These are phyloP conservation scores for Vidua macroura DNA, from an alignment of 2,113 vertebrate species.

Conservation along the genomic window DNA sequence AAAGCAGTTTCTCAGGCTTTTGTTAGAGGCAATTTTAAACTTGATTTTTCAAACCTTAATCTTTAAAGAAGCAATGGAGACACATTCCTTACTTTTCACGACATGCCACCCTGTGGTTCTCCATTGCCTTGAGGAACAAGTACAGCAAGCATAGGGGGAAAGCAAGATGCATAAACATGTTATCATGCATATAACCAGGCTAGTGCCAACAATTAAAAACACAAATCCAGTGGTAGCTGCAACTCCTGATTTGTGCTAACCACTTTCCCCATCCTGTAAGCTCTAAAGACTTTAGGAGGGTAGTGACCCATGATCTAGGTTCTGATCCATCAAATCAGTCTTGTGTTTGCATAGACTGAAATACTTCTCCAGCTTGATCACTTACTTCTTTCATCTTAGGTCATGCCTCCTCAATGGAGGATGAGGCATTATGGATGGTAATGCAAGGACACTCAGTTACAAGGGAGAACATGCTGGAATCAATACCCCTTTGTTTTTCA, in stretches of 20 bases:
- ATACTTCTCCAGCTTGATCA: not conserved
- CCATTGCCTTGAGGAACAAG: not conserved
- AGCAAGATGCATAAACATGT: rapidly evolving
- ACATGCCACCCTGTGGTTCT: not conserved
- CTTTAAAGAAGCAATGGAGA: not conserved
- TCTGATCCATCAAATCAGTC: not conserved
- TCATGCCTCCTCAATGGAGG: not conserved
- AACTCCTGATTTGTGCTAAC: not conserved
- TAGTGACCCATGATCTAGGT: not conserved
- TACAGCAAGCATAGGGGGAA: not conserved
- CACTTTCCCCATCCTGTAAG: not conserved
- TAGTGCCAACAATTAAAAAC: not conserved
- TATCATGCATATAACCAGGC: not conserved
- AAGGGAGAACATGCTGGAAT: not conserved
- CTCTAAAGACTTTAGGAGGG: not conserved
- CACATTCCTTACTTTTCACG: not conserved
- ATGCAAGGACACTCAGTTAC: not conserved
- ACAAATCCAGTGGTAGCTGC: not conserved
- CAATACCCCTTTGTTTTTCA: not conserved
- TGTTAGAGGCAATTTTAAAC: not conserved
- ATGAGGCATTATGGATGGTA: not conserved
- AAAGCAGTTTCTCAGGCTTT: not conserved
- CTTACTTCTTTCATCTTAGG: not conserved
- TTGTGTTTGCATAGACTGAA: not conserved
- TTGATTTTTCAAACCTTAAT: not conserved